Percentiles rank a stretch among this genome's conserved stretches.
Conservation (phyloP, 1,140 invertebrate species). For the Dinoponera quadriceps region DNA sequence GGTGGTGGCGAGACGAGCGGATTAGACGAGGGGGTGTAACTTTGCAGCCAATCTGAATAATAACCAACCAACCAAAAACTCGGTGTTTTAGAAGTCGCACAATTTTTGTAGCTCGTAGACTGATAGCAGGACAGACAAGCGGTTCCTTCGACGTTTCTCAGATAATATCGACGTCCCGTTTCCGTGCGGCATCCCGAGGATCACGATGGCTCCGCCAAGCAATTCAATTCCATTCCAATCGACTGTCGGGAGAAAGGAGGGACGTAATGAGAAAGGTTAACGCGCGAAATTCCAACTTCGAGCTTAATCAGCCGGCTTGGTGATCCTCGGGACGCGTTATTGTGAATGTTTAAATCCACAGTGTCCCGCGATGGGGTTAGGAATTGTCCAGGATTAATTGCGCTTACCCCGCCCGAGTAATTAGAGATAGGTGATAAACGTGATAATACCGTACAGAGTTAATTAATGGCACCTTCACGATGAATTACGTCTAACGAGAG, state of each 20-base stretch:
- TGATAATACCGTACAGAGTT: conserved; percentile 50
- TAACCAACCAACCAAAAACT: conserved; percentile 56
- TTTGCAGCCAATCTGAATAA: conserved; percentile 61
- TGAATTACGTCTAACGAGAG: conserved; percentile 16
- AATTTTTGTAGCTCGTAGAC: conserved; percentile 80
- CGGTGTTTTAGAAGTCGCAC: conserved; percentile 76
- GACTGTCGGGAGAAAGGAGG: background rate
- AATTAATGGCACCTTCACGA: conserved; percentile 33
- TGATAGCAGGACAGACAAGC: conserved; percentile 53
- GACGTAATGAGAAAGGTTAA: background rate
- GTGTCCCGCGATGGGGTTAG: conserved; percentile 27
- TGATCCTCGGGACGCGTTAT: conserved; percentile 38
- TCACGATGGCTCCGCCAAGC: conserved; percentile 14
- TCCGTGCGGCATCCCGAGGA: conserved; percentile 36
- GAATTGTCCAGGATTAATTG: conserved; percentile 61
- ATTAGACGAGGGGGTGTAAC: conserved; percentile 41
- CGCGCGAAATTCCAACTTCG: conserved; percentile 5
- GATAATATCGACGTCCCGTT: conserved; percentile 56
- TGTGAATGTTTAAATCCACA: conserved; percentile 24
- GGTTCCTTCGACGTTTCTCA: conserved; percentile 51
- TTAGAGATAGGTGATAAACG: conserved; percentile 49
- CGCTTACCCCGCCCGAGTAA: conserved; percentile 71
- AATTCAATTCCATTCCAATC: background rate
- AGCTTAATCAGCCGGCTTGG: conserved; percentile 11
- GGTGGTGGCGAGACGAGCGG: conserved; percentile 39